A percentile compares a stretch with the other conserved stretches of the same genome.
These are phyloP conservation scores for Metallyticus violacea DNA, from an alignment of 2,888 invertebrate species.

Conservation along the genomic window DNA sequence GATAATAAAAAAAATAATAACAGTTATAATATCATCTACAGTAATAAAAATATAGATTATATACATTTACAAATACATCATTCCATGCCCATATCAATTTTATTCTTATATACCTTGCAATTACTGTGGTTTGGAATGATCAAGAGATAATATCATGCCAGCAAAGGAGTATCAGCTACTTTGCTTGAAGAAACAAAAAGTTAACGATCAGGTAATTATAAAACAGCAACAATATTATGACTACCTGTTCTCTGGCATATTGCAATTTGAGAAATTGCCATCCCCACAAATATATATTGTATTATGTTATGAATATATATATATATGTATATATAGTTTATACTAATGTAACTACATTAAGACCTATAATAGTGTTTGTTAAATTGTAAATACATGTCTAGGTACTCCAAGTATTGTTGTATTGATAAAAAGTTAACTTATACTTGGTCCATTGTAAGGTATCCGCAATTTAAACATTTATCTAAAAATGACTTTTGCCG, in stretches of 20 bases:
- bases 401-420: conserved; percentile 5
- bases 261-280: background rate
- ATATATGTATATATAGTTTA: background rate
- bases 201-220: background rate
- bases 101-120: conserved; percentile 25
- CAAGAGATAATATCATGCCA: background rate
- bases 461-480: background rate
- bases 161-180: background rate
- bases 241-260: background rate
- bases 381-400: background rate
- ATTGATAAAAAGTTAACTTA: background rate
- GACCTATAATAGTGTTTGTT: background rate
- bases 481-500: background rate
- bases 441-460: background rate
- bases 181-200: background rate
- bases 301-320: background rate
- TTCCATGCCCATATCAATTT: conserved; percentile 14
- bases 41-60: conserved; percentile 20
- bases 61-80: background rate
- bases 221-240: background rate
- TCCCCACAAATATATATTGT: background rate
- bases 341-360: background rate
- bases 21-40: background rate
- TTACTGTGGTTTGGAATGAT: conserved; percentile 20
- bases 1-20: too few relatives aligned